phyloP scores from a whole-genome alignment of 1,140 invertebrate genomes.

The Drosophila punjabiensis region DNA sequence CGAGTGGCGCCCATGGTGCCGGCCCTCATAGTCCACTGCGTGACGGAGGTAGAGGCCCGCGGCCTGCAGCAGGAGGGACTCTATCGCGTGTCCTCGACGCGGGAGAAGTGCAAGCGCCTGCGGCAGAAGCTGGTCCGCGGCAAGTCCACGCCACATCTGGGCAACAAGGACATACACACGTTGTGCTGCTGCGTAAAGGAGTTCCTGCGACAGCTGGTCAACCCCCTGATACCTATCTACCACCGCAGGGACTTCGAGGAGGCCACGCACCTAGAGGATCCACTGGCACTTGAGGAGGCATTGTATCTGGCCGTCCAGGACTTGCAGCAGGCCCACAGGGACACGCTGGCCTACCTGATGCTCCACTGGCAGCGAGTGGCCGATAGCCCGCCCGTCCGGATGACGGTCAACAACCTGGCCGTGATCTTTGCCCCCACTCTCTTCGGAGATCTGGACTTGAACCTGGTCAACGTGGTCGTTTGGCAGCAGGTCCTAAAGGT shows the following conservation, averaged over 20 bases:
- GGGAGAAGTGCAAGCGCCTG: conserved; percentile 93
- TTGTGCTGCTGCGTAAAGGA: conserved; percentile 95
- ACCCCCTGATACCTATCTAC: conserved; percentile 91
- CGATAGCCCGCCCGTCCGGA: conserved; percentile 90
- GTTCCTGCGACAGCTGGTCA: conserved; percentile 91
- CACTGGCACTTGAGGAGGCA: conserved; percentile 84
- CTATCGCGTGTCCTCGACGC: conserved; percentile 95
- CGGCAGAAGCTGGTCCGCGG: conserved; percentile 92
- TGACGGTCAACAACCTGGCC: conserved; percentile 92
- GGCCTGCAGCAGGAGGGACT: conserved; percentile 94
- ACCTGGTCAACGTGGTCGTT: conserved; percentile 51
- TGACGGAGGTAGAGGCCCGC: conserved; percentile 95
- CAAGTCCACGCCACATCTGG: conserved; percentile 90
- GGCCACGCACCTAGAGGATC: conserved; percentile 86
- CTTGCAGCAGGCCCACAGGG: conserved; percentile 93
- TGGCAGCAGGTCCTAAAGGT: conserved; percentile 64
- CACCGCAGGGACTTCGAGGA: conserved; percentile 91
- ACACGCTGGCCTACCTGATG: conserved; percentile 94
- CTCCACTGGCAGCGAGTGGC: conserved; percentile 92
- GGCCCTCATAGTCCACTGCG: conserved; percentile 95
- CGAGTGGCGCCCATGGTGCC: conserved; percentile 95
- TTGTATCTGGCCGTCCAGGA: conserved; percentile 90
- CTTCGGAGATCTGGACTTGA: conserved; percentile 85
- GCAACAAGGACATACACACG: conserved; percentile 91
- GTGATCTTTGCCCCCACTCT: conserved; percentile 94